phyloP scores from a whole-genome alignment of 2,113 vertebrate genomes.

The Ascaphus truei region DNA sequence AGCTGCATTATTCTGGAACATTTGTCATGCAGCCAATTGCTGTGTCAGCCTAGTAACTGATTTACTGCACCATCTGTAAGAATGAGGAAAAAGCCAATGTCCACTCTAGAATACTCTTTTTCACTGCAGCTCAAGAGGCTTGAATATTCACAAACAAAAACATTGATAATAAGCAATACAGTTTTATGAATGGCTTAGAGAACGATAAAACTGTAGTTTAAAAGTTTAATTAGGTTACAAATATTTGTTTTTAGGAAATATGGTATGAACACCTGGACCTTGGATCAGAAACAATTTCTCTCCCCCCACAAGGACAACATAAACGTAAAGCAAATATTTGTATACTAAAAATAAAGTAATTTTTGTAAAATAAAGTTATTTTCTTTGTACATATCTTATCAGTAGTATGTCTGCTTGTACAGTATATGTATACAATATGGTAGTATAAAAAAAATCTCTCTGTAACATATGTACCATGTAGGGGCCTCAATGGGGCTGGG shows the following conservation, averaged over 20 bases:
- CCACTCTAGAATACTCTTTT: constrained; percentile 52
- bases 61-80: constrained; percentile 77
- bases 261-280: constrained; percentile 47
- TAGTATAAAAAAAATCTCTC: too few relatives aligned
- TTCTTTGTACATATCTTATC: too few relatives aligned
- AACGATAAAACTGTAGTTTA: too few relatives aligned
- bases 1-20: constrained; percentile 64
- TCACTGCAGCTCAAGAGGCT: background rate
- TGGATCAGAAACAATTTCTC: constrained; percentile 36
- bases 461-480: too few relatives aligned
- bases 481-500: too few relatives aligned
- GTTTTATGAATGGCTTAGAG: constrained; percentile 28
- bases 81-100: constrained; percentile 46
- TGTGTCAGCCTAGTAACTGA: constrained; percentile 64
- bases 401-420: too few relatives aligned
- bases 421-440: too few relatives aligned
- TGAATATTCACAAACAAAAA: constrained; percentile 29
- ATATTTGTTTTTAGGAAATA: background rate
- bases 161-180: background rate
- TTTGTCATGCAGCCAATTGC: constrained; percentile 76
- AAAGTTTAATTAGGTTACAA: background rate
- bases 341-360: constrained; percentile 51
- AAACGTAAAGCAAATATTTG: too few relatives aligned
- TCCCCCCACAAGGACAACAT: background rate
- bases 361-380: too few relatives aligned